A percentile compares a stretch with the other conserved stretches of the same genome.
Conservation (phyloP, 1,140 invertebrate species). For the Listronotus oregonensis region DNA sequence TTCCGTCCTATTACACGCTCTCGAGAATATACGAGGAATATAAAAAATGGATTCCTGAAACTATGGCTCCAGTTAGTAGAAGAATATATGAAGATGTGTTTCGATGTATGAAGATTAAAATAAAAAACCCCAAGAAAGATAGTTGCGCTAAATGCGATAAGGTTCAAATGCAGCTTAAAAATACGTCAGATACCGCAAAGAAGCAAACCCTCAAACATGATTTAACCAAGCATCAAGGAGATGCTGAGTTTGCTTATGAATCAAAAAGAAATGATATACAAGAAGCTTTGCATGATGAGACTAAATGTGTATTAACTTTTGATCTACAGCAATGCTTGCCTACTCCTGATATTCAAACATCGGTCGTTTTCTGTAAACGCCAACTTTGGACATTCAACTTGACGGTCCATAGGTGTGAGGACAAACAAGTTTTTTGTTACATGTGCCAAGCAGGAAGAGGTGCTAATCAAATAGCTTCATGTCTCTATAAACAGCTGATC, state of each 20-base stretch:
- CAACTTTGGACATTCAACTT: conserved; percentile 55
- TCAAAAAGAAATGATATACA: conserved; percentile 14
- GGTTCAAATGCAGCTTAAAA: not conserved
- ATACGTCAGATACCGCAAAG: not conserved
- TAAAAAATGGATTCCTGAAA: not conserved
- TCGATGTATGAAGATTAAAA: not conserved
- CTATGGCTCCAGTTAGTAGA: not conserved
- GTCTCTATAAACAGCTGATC: conserved; percentile 33
- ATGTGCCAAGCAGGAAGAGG: not conserved
- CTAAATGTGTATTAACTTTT: conserved; percentile 36
- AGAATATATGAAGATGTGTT: not conserved
- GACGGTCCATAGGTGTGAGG: conserved; percentile 46
- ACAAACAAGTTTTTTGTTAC: no score
- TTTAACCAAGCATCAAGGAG: conserved; percentile 14
- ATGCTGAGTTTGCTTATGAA: conserved; percentile 26
- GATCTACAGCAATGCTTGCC: conserved; percentile 54
- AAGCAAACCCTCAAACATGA: conserved; percentile 13
- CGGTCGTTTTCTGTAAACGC: conserved; percentile 51
- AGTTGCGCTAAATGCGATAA: no score
- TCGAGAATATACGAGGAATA: not conserved
- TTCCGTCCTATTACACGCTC: conserved; percentile 5
- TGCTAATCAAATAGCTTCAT: conserved; percentile 9
- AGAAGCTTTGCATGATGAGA: conserved; percentile 6
- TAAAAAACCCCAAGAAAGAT: no score
- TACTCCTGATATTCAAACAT: conserved; percentile 46